Conservation (phyloP, 2,113 vertebrate species). For the Leucoraja erinaceus region DNA sequence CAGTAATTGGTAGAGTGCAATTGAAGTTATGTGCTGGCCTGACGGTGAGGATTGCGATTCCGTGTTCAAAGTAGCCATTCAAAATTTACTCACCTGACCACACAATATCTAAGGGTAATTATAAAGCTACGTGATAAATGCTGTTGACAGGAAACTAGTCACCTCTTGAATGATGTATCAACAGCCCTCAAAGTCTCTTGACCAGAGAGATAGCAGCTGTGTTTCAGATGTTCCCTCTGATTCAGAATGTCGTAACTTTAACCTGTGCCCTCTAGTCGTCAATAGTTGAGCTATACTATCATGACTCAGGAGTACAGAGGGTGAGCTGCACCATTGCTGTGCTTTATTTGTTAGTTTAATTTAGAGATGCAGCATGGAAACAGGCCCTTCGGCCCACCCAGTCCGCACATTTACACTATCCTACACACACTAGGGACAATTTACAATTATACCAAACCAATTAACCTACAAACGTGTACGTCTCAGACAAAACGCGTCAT, state of each 20-base stretch:
- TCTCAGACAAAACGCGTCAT: too few relatives aligned
- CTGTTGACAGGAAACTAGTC: neutral
- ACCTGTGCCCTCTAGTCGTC: neutral
- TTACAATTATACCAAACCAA: too few relatives aligned
- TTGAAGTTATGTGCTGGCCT: neutral
- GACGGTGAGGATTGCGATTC: neutral
- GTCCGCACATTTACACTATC: too few relatives aligned
- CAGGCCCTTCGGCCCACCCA: too few relatives aligned
- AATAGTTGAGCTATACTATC: neutral
- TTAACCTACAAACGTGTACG: too few relatives aligned
- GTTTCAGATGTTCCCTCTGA: neutral
- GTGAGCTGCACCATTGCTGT: neutral
- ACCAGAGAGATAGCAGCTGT: neutral
- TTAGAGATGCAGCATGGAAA: too few relatives aligned
- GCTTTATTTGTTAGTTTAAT: too few relatives aligned
- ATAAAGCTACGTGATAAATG: neutral
- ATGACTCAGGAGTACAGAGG: neutral
- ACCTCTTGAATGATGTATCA: neutral
- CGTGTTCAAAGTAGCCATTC: neutral
- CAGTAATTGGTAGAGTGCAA: neutral
- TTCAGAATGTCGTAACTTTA: neutral
- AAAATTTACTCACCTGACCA: neutral
- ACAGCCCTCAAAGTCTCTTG: neutral
- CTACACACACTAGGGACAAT: too few relatives aligned
- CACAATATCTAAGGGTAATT: neutral